Conservation (phyloP, 2,113 vertebrate genomes). For the Spea multiplicata region DNA sequence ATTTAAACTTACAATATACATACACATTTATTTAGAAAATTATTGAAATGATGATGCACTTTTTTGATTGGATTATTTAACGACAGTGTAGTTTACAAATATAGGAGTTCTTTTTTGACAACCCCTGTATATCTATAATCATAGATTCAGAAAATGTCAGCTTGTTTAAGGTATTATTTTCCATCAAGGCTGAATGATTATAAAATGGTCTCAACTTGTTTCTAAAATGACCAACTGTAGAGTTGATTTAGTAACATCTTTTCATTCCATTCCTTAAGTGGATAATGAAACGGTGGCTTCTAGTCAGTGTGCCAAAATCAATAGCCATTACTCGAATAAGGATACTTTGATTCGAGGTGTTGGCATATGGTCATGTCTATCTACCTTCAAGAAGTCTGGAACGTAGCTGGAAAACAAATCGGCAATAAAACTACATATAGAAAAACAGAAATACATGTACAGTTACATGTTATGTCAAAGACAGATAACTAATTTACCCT, state of each 20-base stretch:
- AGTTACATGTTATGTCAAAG: no score
- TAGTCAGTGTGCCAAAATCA: conserved; percentile 60
- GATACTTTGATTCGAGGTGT: conserved; percentile 52
- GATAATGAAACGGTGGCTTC: conserved; percentile 60
- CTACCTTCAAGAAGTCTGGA: conserved; percentile 26
- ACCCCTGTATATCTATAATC: no score
- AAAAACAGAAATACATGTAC: no score
- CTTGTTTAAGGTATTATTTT: conserved; percentile 37
- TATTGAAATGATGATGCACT: no score
- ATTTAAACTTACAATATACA: no score
- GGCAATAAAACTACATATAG: neutral
- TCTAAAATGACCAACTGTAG: conserved; percentile 53
- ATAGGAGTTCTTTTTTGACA: no score
- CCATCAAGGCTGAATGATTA: conserved; percentile 5
- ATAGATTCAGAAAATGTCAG: neutral
- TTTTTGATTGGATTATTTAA: no score
- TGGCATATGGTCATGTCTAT: conserved; percentile 47
- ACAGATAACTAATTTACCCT: no score
- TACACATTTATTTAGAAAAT: no score
- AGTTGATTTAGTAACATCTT: conserved; percentile 59
- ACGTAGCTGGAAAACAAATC: neutral
- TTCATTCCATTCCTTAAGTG: conserved; percentile 50
- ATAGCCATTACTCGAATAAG: conserved; percentile 63
- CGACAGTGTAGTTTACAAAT: no score
- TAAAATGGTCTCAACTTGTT: conserved; percentile 58